Evolutionary conservation across 2,113 vertebrate species (phyloP).

Genomic region (Acrocephalus arundinaceus): DNA sequence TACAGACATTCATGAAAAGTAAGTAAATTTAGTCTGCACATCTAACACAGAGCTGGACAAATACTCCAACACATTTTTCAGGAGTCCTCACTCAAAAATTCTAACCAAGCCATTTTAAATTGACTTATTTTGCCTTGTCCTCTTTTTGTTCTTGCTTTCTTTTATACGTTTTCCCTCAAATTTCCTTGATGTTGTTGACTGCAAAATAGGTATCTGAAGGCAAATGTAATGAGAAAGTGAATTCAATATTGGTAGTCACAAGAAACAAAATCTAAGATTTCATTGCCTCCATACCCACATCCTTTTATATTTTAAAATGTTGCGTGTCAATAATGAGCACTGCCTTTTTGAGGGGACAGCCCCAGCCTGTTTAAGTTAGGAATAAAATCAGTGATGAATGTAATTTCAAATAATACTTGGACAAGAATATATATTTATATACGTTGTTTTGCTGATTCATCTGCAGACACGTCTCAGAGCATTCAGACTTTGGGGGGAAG

Average conservation of each 20-base stretch:
- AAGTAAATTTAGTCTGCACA: background rate
- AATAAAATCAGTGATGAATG: background rate
- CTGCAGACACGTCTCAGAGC: background rate
- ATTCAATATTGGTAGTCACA: background rate
- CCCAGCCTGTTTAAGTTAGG: background rate
- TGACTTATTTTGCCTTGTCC: background rate
- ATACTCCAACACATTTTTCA: background rate
- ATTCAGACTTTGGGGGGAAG: background rate
- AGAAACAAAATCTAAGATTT: background rate
- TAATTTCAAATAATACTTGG: background rate
- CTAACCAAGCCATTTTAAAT: background rate
- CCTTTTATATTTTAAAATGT: background rate
- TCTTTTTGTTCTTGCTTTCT: background rate
- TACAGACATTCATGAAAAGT: background rate
- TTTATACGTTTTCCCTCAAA: background rate
- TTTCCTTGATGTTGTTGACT: background rate
- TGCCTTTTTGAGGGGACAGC: background rate
- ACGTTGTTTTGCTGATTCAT: background rate
- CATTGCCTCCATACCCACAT: background rate
- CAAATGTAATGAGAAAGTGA: background rate
- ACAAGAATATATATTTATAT: background rate
- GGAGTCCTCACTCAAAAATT: background rate
- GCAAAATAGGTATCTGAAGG: background rate
- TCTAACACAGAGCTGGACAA: background rate
- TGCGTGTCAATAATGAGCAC: background rate